These are phyloP conservation scores for Diplolepis rosae DNA, from an alignment of 2,888 invertebrate genomes.

Conservation along the genomic window DNA sequence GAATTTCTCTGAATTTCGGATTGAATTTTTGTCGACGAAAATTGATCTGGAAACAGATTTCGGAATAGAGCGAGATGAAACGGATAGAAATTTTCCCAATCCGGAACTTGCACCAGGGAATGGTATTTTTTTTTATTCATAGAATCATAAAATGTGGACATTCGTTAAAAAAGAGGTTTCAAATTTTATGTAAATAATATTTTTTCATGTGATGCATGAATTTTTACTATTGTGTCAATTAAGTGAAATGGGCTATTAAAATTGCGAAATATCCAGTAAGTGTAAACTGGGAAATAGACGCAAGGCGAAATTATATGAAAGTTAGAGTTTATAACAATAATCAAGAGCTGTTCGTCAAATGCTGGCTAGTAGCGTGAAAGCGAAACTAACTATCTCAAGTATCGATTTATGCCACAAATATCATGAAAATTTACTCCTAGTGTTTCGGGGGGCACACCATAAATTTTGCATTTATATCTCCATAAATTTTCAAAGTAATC, in stretches of 20 bases:
- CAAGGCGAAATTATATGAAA: background rate
- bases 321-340: conserved; percentile 1
- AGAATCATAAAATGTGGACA: too few species aligned
- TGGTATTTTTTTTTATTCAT: too few species aligned
- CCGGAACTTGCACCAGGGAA: too few species aligned
- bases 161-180: too few species aligned
- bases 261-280: background rate
- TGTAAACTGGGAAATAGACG: background rate
- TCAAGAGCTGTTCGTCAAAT: background rate
- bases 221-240: background rate
- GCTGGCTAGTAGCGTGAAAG: background rate
- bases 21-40: too few species aligned
- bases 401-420: background rate
- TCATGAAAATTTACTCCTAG: background rate
- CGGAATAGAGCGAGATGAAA: too few species aligned
- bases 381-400: background rate
- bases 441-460: background rate
- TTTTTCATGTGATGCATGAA: background rate
- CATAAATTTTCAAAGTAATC: conserved; percentile 16
- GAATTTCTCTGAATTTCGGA: too few species aligned
- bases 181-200: too few species aligned
- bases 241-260: background rate
- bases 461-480: conserved; percentile 14
- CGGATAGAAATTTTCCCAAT: too few species aligned
- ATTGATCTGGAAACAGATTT: too few species aligned